Evolutionary conservation across 2,113 vertebrate genomes (phyloP), one percentile per base, ranked within the genome.

Genomic region (Leucosticte australis): DNA sequence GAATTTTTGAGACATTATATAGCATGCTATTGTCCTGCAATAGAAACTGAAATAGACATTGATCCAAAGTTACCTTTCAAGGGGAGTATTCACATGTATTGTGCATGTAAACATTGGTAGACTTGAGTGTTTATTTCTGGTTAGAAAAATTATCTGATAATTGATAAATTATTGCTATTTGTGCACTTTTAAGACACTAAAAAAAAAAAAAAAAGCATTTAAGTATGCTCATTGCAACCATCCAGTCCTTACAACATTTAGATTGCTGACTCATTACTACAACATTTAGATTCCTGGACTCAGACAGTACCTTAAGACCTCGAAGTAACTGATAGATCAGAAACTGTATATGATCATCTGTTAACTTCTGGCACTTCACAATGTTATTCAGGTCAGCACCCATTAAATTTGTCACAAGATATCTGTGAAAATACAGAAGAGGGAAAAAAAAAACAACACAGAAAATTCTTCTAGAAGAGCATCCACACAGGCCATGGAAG

Each of bases 301-400:
- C 15, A 87, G 49, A 49, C 69, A 92, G 79, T 97, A 99, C 99
- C 99, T 99, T 99, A 94, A 99, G 99, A 93, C 99, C 99, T 4
- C 99, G 98, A 77, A 99, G 98, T 88, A 99, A 98, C 97, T 99
- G 99, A 95, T 99, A 99, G 90, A 99, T 98, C n/a, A 99, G 98
- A 97, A 99, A 99, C 95, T 99, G 99, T 92, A 99, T 99, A 10
- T 99, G 99, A 83, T 99, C 99, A 74, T 99, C 99, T 1, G 99
- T 99, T 96, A 99, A 96, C 87, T 98, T 98, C 97, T 99, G 99
- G 97, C 99, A 99, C 95, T 99, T 99, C 44, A 99, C 99, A 15
- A 99, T 99, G 96, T 99, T 99, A 96, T 99, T 99, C 87, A 99
- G 98, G 96, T 99, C 99, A 28, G 99, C 99, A 14, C 99, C 99